Evolutionary conservation across 2,113 vertebrate species (phyloP).

Genomic region (Aspiorhynchus laticeps): DNA sequence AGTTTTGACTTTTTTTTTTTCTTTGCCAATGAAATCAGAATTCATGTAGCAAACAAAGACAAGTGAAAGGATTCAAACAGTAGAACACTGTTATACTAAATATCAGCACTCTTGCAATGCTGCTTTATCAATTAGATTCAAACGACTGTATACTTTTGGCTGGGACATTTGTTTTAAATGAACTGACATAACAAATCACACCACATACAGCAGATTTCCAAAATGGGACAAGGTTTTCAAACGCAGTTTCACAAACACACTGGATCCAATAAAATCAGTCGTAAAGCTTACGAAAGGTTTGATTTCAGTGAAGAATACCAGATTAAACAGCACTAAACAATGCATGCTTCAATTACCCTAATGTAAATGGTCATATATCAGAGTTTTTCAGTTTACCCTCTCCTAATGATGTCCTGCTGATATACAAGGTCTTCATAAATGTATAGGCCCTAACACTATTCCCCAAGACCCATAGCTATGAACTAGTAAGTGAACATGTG

Average conservation of each 20-base stretch:
- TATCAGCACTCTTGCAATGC: neutral
- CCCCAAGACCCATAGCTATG: neutral
- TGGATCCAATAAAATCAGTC: conserved; percentile 15
- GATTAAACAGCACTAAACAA: conserved; percentile 13
- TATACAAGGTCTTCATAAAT: neutral
- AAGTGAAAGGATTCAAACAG: neutral
- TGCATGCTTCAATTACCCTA: neutral
- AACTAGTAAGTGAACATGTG: conserved; percentile 16
- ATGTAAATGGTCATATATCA: conserved; percentile 8
- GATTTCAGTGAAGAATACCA: neutral
- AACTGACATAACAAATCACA: conserved; percentile 14
- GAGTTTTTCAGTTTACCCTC: neutral
- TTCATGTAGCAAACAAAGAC: neutral
- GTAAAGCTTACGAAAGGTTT: neutral
- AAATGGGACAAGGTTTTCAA: conserved; percentile 14
- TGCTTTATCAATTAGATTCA: neutral
- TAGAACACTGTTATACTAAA: neutral
- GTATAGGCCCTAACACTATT: neutral
- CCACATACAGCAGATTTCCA: neutral
- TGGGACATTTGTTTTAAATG: neutral
- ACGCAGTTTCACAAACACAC: neutral
- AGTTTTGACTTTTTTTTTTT: too few relatives aligned
- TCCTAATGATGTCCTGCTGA: neutral
- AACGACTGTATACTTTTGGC: neutral
- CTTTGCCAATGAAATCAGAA: neutral